These are phyloP conservation scores for Cherax destructor DNA, from an alignment of 1,140 invertebrate genomes.

Conservation along the genomic window DNA sequence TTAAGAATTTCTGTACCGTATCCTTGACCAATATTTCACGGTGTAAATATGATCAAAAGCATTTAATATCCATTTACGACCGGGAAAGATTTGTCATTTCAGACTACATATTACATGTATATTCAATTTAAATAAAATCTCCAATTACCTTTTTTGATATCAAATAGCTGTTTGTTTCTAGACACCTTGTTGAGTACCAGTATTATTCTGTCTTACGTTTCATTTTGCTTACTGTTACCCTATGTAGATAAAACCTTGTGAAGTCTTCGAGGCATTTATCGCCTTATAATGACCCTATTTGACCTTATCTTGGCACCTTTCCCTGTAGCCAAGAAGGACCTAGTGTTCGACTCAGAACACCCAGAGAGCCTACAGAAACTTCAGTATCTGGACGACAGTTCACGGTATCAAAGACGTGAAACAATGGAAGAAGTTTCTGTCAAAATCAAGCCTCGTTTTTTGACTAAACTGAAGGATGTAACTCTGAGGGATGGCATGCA, in stretches of 20 bases:
- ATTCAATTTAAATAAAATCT: not conserved
- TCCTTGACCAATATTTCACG: not conserved
- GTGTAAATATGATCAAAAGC: not conserved
- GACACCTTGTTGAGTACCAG: not conserved
- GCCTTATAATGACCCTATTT: not conserved
- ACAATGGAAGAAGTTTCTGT: constrained; percentile 86
- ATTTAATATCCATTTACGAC: not conserved
- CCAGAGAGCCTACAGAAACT: constrained; percentile 92
- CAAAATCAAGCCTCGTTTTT: constrained; percentile 87
- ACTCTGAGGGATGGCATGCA: constrained; percentile 92
- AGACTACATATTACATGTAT: not conserved
- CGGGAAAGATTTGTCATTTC: not conserved
- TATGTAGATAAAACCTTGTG: not conserved
- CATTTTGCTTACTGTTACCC: not conserved
- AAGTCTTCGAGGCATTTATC: not conserved
- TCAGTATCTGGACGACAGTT: constrained; percentile 91
- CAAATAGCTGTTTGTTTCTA: not conserved
- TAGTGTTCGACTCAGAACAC: constrained; percentile 89
- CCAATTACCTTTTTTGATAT: not conserved
- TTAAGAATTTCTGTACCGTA: not conserved
- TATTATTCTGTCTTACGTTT: not conserved
- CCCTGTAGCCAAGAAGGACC: constrained; percentile 85
- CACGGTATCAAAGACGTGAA: constrained; percentile 88
- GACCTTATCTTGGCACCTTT: constrained; percentile 55
- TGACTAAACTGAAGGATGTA: constrained; percentile 85